Evolutionary conservation across 2,113 vertebrate genomes (phyloP), one percentile per base, ranked within the genome.

Genomic region (Hemiprocne comata): DNA sequence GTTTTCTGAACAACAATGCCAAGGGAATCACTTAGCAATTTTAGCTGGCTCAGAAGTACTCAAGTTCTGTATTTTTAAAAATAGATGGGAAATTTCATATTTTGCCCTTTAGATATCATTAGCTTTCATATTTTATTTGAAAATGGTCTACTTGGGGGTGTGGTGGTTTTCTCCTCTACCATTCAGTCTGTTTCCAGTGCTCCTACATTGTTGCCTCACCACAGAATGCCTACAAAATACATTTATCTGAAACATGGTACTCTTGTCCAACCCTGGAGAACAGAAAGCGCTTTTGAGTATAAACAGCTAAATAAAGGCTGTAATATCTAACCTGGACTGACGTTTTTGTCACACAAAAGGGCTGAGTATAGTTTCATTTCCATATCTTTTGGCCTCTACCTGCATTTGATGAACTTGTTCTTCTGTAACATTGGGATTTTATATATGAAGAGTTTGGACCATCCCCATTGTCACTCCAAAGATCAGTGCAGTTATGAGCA

Each of bases 261-360:
- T 85, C 2, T 4, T 38, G 10, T 60, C 86, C 61, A 81, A 11
- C 5, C 4, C 34, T 38, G 26, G 46, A 60, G 65, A 80, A 57
- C 25, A 70, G 18, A 66, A 72, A 29, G 17, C 71, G 18, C 11
- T 50, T 55, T 38, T 28, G 11, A 40, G 24, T 36, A 44, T 9
- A 9, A 44, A 46, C 10, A 79, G n/a, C 3, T 71, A 77, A 54
- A 87, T 73, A 69, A 77, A 80, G 21, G 11, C 20, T 67, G 26
- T 9, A 57, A 15, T 38, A 60, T 13, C 51, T 77, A 50, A 88
- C 5, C 18, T 66, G 16, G 9, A 36, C 29, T 51, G n/a, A 51
- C 0, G 0, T 4, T 48, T 58, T 55, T 77, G 54, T 58, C 42
- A 50, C 12, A 33, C 7, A 72, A 46, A 86, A 50, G 5, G 7